Evolutionary conservation across 1,140 invertebrate genomes (phyloP), one percentile per base, ranked within the genome.

Genomic region (Lepidurus apus): DNA sequence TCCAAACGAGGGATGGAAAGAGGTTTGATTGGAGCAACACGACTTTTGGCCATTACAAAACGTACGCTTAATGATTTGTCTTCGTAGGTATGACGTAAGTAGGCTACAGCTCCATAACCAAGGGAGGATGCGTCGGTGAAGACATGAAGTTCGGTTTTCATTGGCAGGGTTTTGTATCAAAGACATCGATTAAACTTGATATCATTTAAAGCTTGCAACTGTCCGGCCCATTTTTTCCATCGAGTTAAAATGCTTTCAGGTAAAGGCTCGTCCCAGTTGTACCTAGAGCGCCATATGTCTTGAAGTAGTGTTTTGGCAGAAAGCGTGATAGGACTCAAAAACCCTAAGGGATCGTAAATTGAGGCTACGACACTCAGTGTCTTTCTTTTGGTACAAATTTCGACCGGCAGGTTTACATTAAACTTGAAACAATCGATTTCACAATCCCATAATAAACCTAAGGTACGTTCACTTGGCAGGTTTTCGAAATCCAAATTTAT

Each of bases 291-390:
- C 85, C 86, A 86, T 10, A 87, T 47, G 78, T 83, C 74, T 83
- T 88, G 87, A 9, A 88, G 77, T 7, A 87, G 78, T 7, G 85
- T 82, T 82, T 87, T 87, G 43, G 82, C 82, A 17, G 77, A 79
- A 13, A 86, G 81, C 11, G 83, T 82, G 10, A 85, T 73, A 42
- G 86, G 85, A 3, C 82, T 47, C 3, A 79, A 76, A 26, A 82
- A 47, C 11, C 83, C 83, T 13, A 83, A 78, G 0, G 82, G 83
- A 73, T 84, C 83, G 80, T 80, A 83, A 1, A 83, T 24, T 11
- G 74, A 74, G 47, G 81, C 81, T 2, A 79, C 76, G 0, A 43
- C 42, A 11, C 75, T 73, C 0, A 81, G 53, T 0, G 82, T 42
- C 43, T 81, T 77, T 26, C 81, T 77, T 65, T 81, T 80, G 2